Evolutionary conservation across 2,797 vertebrate genomes (phyloP).

Genomic region (Brotogeris chrysoptera): DNA sequence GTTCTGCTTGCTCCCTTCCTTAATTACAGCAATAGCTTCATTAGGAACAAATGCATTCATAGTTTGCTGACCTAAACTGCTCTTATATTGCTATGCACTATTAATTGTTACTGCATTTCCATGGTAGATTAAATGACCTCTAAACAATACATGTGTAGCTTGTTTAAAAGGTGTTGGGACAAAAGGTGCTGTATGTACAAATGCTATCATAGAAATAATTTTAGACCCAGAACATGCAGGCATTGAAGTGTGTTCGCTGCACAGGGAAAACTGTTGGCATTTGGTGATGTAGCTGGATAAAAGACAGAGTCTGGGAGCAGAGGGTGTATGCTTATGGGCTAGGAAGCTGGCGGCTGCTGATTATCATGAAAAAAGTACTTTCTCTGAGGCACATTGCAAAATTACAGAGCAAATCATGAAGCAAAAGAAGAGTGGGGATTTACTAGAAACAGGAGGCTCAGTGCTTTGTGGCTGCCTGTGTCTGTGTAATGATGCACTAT

Average conservation of each 20-base stretch:
- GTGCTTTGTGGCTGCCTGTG: background rate
- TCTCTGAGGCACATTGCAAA: background rate
- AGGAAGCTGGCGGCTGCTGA: background rate
- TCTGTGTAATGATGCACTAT: background rate
- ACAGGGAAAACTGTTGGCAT: background rate
- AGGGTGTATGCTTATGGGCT: background rate
- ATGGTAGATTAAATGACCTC: background rate
- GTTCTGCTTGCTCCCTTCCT: conserved; percentile 8
- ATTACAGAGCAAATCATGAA: background rate
- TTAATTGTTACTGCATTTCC: background rate
- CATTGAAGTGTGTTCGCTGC: background rate
- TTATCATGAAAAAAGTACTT: background rate
- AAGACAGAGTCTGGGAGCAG: background rate
- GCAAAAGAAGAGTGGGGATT: background rate
- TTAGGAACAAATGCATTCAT: background rate
- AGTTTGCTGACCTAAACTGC: conserved; percentile 42
- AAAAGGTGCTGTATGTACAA: background rate
- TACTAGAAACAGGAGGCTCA: background rate
- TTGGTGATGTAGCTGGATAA: background rate
- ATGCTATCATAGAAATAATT: background rate
- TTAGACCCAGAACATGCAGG: background rate
- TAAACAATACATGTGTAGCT: background rate
- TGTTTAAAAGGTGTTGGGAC: background rate
- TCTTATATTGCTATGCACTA: background rate
- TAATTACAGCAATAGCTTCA: conserved; percentile 18